Base-by-base conservation (phyloP, 64 coral and sea anemone genomes). In the Catalaphyllia jardinei region DNA sequence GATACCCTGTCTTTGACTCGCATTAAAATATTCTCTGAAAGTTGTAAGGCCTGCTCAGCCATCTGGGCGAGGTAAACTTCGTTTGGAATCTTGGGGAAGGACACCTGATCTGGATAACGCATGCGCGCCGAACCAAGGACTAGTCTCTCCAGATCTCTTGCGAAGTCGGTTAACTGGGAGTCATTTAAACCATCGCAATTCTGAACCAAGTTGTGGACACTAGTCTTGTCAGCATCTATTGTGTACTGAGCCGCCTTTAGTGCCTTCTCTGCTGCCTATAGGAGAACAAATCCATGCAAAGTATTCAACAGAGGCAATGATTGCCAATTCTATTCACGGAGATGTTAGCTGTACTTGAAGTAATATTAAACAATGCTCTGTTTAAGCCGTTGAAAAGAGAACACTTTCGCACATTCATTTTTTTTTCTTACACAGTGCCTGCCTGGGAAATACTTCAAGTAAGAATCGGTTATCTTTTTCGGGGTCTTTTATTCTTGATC, bases 261-360 rank as follows among this genome's bases (percentile, higher is more conserved):
- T 0, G 94, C 89, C 57, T 95, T 95, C 33, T 95, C 94, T 62
- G 94, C 94, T 39, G 94, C 80, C 93, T 94, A 39, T 14, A 57
- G 42, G 31, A 71, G 35, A 9, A 52, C 7, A 1, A 69, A 69
- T 27, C 11, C 0, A 28, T n/a, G 1, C 24, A 22, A 65, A 18
- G 0, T 3, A 22, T 22, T 64, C 62, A 64, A 22, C 16, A 6
- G 17, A 18, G 62, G 16, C 62, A 6, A 1, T 8, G 42, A 8
- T 22, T 65, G 0, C 9, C 62, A 65, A 24, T 65, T 57, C 10
- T 57, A 57, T 57, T 57, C 2, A 15, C 54, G 11, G 11, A 16
- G 54, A 16, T 57, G 0, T 0, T 57, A 14, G 15, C 54, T 57
- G 54, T 57, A 57, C 15, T 57, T 57, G 11, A 57, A 14, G 11